Base-by-base conservation (phyloP, 2,113 vertebrate species). In the Notiomystis cincta region DNA sequence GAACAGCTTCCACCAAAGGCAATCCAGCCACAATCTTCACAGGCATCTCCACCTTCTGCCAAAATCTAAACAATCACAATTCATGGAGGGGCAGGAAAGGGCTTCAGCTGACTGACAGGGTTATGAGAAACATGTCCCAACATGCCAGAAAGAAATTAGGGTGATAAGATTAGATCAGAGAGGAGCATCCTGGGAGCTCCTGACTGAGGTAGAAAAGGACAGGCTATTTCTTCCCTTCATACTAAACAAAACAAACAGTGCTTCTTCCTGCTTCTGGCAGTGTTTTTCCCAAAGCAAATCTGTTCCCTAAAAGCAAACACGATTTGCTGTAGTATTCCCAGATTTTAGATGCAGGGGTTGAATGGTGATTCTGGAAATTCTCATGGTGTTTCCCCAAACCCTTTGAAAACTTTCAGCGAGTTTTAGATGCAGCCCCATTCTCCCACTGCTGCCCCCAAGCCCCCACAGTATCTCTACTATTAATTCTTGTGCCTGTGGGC, bases 41-140 rank as follows among this genome's bases (percentile, higher is more conserved):
- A 15, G 61, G 61, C 60, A 93, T 90, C 86, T 92, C 79, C 8
- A 10, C 1, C 2, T 85, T 90, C 94, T 90, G 86, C 93, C 86
- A 79, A 75, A 47, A 93, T 56, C 93, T 62, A 88, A 95, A 90
- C 79, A 93, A 95, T 47, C 84, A 82, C 71, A 75, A 85, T 50
- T 47, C 47, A 15, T 23, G 38, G 4, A 37, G 75, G 40, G 75
- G 75, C 79, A 90, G 90, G 96, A 93, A 92, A 79, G 57, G 82
- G 61, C 85, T 82, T 51, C 75, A 67, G 73, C 65, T 79, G 50
- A 50, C 70, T 75, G 91, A 90, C 64, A 78, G 0, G 5, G 37
- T 56, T 50, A 30, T 51, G 66, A 56, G 67, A 94, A 85, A 30
- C 73, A 70, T 6, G 24, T 33, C 65, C 79, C 14, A 30, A 78